Percentiles rank a stretch among this genome's conserved stretches.
phyloP scores from a whole-genome alignment of 53 echinoderm and acorn worm species.

The Henricia sp. region DNA sequence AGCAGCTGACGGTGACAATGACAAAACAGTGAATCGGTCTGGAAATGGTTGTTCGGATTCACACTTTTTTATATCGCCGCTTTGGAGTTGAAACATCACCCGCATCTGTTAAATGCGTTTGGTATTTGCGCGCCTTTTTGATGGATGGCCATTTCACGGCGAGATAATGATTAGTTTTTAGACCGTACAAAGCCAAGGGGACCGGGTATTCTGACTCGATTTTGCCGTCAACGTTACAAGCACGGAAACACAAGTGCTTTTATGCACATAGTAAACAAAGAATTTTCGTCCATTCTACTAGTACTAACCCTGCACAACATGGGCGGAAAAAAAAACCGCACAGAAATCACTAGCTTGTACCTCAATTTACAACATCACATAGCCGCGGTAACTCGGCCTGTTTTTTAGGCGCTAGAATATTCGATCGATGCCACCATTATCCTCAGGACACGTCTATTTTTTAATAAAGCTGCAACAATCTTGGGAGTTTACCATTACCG shows the following conservation, averaged over 20 bases:
- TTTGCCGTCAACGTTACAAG: neutral
- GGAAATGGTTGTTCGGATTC: neutral
- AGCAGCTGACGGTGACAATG: slow-evolving; percentile 4
- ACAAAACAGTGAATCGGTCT: neutral
- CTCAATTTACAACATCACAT: neutral
- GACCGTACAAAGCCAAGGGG: neutral
- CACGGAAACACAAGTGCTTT: neutral
- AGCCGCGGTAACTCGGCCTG: neutral
- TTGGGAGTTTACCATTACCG: slow-evolving; percentile 41
- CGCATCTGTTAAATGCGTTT: too few relatives aligned
- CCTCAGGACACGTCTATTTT: slow-evolving; percentile 46
- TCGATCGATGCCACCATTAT: slow-evolving; percentile 20
- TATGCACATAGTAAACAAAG: too few relatives aligned
- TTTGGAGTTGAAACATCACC: slow-evolving; percentile 15
- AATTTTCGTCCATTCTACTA: too few relatives aligned
- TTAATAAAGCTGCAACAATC: slow-evolving; percentile 55
- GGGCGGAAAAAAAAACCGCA: neutral
- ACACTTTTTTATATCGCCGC: slow-evolving; percentile 15
- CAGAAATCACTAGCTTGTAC: too few relatives aligned
- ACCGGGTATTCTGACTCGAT: neutral
- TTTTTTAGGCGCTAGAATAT: neutral
- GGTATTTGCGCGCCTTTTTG: slow-evolving; percentile 3
- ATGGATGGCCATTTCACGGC: slow-evolving; percentile 20
- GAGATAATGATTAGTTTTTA: slow-evolving; percentile 20
- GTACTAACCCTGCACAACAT: too few relatives aligned